A percentile compares a stretch with the other conserved stretches of the same genome.
Evolutionary conservation across 2,113 vertebrate genomes (phyloP).

Genomic region (Hiodon alosoides): DNA sequence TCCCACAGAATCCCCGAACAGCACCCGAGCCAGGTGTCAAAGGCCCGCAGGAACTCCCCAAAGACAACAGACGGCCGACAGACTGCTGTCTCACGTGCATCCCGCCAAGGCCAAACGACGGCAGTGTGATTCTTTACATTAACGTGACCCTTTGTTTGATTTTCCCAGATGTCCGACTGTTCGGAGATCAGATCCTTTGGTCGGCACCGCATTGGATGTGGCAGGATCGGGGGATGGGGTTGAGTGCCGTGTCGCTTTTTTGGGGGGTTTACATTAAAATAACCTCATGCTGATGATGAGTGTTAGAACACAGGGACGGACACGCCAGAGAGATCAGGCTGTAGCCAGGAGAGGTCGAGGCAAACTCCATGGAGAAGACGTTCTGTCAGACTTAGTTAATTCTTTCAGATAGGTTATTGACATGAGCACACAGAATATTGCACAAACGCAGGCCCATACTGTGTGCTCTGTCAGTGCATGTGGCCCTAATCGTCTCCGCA

Average conservation of each 20-base stretch:
- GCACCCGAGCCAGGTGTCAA: background rate
- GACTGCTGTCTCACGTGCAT: background rate
- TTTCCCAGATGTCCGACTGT: constrained; percentile 33
- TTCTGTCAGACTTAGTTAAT: background rate
- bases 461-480: background rate
- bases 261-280: constrained; percentile 40
- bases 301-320: constrained; percentile 31
- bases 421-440: too few relatives aligned
- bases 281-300: constrained; percentile 36
- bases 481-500: background rate
- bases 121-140: constrained; percentile 23
- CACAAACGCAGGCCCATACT: too few relatives aligned
- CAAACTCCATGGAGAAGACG: background rate
- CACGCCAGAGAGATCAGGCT: constrained; percentile 17
- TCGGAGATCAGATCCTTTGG: constrained; percentile 48
- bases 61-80: background rate
- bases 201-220: constrained; percentile 39
- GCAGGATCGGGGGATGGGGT: constrained; percentile 23
- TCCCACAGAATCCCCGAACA: background rate
- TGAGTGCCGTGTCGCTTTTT: background rate
- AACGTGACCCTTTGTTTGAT: constrained; percentile 35
- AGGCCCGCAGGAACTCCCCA: background rate
- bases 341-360: constrained; percentile 4
- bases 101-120: constrained; percentile 38
- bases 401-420: background rate